Conservation (phyloP, 2,113 vertebrate species). For the Alectura lathami region DNA sequence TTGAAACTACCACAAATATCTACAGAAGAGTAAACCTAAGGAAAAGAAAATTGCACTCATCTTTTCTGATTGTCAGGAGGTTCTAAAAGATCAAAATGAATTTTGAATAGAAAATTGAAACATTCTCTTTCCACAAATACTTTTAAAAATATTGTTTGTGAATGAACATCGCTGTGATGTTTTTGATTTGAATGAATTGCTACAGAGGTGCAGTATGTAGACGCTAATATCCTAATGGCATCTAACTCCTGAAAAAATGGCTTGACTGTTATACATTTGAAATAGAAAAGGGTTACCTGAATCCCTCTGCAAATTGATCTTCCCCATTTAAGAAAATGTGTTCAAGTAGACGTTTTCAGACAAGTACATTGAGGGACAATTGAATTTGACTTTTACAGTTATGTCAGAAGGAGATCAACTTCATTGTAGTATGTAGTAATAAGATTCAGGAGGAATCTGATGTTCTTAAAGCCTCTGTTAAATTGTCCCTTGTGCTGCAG, state of each 20-base stretch:
- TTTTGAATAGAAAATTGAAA: background rate
- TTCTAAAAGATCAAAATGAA: background rate
- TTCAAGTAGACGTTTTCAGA: background rate
- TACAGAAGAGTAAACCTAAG: background rate
- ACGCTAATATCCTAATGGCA: background rate
- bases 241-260: background rate
- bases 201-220: background rate
- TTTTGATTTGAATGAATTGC: background rate
- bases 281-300: background rate
- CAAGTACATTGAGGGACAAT: background rate
- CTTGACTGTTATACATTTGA: background rate
- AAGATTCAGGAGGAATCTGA: background rate
- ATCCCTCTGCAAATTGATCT: background rate
- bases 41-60: background rate
- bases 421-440: background rate
- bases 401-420: background rate
- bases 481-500: background rate
- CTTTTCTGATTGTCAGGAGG: background rate
- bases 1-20: background rate
- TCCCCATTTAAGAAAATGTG: background rate
- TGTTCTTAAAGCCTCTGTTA: background rate
- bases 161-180: background rate
- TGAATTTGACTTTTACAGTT: background rate
- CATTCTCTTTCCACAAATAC: background rate
- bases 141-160: background rate